Percentiles rank a stretch among this genome's conserved stretches.
Evolutionary conservation across 2,797 vertebrate species (phyloP).

Genomic region (Arnoldichthys spilopterus): DNA sequence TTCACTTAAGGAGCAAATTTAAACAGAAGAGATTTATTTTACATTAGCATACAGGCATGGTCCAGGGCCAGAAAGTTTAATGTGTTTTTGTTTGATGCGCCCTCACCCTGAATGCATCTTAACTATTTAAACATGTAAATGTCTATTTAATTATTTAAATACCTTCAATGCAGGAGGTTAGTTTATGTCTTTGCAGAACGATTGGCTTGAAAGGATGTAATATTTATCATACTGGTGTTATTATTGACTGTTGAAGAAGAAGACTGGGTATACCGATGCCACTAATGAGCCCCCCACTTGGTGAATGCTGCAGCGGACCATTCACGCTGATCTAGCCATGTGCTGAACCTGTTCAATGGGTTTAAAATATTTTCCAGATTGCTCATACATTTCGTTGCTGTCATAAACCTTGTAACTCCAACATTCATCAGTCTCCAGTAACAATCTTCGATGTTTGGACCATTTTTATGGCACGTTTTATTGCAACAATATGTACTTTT

Average conservation of each 20-base stretch:
- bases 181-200: not conserved
- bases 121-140: conserved; percentile 37
- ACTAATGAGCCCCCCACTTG: too few species aligned
- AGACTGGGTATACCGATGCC: not conserved
- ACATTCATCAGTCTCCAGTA: too few species aligned
- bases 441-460: too few species aligned
- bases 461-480: too few species aligned
- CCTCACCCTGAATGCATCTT: conserved; percentile 32
- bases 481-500: too few species aligned
- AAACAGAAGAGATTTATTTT: conserved; percentile 36
- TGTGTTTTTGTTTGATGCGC: conserved; percentile 35
- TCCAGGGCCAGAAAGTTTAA: conserved; percentile 51
- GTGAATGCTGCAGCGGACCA: too few species aligned
- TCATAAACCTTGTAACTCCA: too few species aligned
- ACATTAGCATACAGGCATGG: conserved; percentile 57
- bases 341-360: too few species aligned
- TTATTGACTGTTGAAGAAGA: not conserved
- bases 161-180: conserved; percentile 11
- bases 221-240: not conserved
- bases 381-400: too few species aligned
- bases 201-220: not conserved
- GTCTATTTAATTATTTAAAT: not conserved
- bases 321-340: too few species aligned
- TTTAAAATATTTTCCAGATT: too few species aligned
- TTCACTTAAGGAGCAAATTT: conserved; percentile 69